phyloP scores from a whole-genome alignment of 2,113 vertebrate species.

The Asarcornis scutulata region DNA sequence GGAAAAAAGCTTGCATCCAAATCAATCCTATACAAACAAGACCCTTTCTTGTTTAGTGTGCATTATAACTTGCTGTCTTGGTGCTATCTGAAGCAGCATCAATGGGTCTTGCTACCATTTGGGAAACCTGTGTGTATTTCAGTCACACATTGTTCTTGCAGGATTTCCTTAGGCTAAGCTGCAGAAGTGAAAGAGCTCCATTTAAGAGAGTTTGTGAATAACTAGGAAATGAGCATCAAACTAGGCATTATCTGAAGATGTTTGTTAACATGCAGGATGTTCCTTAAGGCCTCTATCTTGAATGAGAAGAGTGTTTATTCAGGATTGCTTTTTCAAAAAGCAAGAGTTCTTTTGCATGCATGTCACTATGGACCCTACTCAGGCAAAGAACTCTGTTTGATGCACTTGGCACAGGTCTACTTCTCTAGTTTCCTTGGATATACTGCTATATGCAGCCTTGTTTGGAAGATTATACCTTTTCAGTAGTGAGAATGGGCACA shows the following conservation, averaged over 20 bases:
- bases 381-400: slow-evolving; percentile 19
- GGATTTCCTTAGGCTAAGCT: slow-evolving; percentile 80
- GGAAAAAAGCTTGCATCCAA: slow-evolving; percentile 41
- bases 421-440: slow-evolving; percentile 11
- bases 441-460: neutral
- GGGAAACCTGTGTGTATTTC: slow-evolving; percentile 71
- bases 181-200: slow-evolving; percentile 79
- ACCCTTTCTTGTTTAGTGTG: slow-evolving; percentile 33
- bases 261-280: slow-evolving; percentile 80
- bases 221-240: slow-evolving; percentile 82
- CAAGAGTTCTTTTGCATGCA: slow-evolving; percentile 66
- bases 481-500: neutral
- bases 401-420: slow-evolving; percentile 39
- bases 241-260: slow-evolving; percentile 80
- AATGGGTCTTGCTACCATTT: slow-evolving; percentile 62
- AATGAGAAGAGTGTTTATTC: slow-evolving; percentile 77
- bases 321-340: slow-evolving; percentile 67
- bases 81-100: slow-evolving; percentile 56
- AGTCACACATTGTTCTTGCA: slow-evolving; percentile 77
- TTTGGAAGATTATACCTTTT: slow-evolving; percentile 6
- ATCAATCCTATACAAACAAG: slow-evolving; percentile 24
- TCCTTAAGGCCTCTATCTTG: slow-evolving; percentile 77
- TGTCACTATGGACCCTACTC: slow-evolving; percentile 55
- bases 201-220: slow-evolving; percentile 79
- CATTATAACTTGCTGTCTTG: slow-evolving; percentile 38